Evolutionary conservation across 92 coral and sea anemone species (phyloP), one percentile per base, ranked within the genome.

Genomic region (Micromussa lordhowensis): DNA sequence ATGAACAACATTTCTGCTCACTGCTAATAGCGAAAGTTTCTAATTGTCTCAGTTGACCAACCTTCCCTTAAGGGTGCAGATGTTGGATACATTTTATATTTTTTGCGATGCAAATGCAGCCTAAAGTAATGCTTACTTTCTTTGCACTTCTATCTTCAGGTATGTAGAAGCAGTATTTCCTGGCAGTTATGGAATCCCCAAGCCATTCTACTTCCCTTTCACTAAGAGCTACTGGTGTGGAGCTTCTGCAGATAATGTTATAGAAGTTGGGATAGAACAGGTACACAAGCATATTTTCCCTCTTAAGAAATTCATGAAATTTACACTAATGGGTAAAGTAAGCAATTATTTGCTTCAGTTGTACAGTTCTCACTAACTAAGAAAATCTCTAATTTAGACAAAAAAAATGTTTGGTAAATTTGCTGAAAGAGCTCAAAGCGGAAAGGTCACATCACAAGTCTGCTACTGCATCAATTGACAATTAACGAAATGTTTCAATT

Each of bases 221-320:
- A 93, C 87, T 28, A 94, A 93, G 88, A 92, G 94, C 34, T 96
- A 96, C 86, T 97, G 99, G 99, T 97, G 97, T 82, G 98, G 99
- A 4, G 63, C 78, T 29, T 91, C 92, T 24, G 75, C 81, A 57
- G 94, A 94, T 85, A 90, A 93, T 28, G 80, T 92, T n/a, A 85
- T 94, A 16, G 86, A 82, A 74, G 93, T 96, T 68, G 88, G 86
- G 32, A 87, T 91, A 72, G 91, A 61, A 81, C 54, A 66, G 91
- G 92, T 85, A 71, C 13, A 68, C 75, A 31, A 16, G 17, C 29
- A 22, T 13, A 22, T 11, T 61, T 61, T 61, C 68, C 51, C 10
- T 9, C 51, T 8, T 44, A 8, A 44, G 13, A 44, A 44, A 44
- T 44, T 12, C 51, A 44, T 44, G 13, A 44, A 44, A 44, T 44